A percentile compares a stretch with the other conserved stretches of the same genome.
Evolutionary conservation across 2,113 vertebrate species (phyloP).

Genomic region (Pantherophis guttatus): DNA sequence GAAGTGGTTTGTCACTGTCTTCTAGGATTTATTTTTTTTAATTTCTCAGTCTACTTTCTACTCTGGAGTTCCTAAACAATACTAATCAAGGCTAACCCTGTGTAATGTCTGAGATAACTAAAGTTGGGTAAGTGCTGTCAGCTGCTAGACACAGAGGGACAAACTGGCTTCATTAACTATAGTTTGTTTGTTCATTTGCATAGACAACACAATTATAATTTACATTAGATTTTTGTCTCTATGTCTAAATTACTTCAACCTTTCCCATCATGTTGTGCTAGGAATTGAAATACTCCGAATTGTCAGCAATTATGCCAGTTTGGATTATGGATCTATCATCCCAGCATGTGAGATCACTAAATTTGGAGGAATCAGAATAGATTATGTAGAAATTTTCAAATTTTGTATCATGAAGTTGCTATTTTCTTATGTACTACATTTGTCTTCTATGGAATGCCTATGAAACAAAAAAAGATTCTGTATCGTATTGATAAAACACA

Average conservation of each 20-base stretch:
- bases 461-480: not conserved
- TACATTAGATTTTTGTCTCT: not conserved
- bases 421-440: not conserved
- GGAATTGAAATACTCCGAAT: not conserved
- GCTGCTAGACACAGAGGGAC: not conserved
- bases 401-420: not conserved
- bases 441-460: not conserved
- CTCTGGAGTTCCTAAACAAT: not conserved
- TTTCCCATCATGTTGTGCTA: not conserved
- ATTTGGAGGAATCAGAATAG: not conserved
- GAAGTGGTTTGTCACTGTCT: not conserved
- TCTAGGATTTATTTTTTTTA: not conserved
- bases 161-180: not conserved
- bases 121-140: not conserved
- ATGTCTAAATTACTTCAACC: not conserved
- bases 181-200: not conserved
- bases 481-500: not conserved
- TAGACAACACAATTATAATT: not conserved
- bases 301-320: not conserved
- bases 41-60: not conserved
- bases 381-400: not conserved
- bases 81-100: not conserved
- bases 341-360: not conserved
- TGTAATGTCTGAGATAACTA: not conserved
- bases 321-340: not conserved